A percentile compares a stretch with the other conserved stretches of the same genome.
Conservation (phyloP, 2,113 vertebrate genomes). For the Eptatretus burgeri region DNA sequence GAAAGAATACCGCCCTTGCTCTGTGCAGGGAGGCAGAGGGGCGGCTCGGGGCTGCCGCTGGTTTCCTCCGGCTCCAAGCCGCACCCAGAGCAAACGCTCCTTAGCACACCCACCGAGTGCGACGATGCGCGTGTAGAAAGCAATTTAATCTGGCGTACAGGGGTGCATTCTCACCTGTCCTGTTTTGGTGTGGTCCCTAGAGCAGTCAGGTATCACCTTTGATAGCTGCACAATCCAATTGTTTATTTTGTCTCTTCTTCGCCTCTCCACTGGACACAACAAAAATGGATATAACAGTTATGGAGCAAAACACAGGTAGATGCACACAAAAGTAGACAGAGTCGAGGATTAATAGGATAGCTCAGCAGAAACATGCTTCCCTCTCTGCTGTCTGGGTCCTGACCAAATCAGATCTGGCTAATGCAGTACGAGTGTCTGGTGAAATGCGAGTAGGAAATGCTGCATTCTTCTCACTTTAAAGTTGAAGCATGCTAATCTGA, state of each 20-base stretch:
- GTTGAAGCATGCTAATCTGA: conserved; percentile 9
- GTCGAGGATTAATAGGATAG: too few relatives aligned
- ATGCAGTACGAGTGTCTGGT: too few relatives aligned
- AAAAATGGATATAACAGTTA: too few relatives aligned
- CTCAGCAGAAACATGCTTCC: not conserved
- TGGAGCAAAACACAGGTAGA: too few relatives aligned
- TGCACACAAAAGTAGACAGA: too few relatives aligned
- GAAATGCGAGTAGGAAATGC: too few relatives aligned
- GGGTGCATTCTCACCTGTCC: conserved; percentile 15
- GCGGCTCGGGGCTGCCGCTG: not conserved
- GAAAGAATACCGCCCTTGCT: conserved; percentile 74
- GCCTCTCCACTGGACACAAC: conserved; percentile 30
- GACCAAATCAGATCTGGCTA: not conserved
- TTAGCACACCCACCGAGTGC: too few relatives aligned
- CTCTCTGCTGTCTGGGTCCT: not conserved
- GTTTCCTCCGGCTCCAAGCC: not conserved
- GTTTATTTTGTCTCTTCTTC: conserved; percentile 67
- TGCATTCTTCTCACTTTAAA: not conserved
- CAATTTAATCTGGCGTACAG: too few relatives aligned
- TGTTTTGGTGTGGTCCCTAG: conserved; percentile 42
- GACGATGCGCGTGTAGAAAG: too few relatives aligned
- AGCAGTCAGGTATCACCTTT: conserved; percentile 67
- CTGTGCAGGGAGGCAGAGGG: conserved; percentile 13
- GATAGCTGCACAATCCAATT: conserved; percentile 72
- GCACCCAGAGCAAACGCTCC: not conserved